phyloP scores from a whole-genome alignment of 2,797 vertebrate genomes.

The Paramormyrops hopkinsi region DNA sequence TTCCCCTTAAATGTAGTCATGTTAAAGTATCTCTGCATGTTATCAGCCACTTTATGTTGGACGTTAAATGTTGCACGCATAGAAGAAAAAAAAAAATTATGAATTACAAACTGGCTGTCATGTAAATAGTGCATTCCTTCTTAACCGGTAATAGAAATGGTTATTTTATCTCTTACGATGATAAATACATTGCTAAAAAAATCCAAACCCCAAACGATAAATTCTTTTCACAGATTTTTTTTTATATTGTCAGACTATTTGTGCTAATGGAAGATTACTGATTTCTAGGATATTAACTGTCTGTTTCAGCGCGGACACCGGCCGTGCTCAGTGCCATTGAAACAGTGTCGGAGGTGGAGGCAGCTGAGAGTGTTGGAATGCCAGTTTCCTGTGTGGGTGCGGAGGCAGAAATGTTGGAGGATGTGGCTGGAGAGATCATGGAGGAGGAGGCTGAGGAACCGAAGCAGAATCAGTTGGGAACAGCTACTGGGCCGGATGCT shows the following conservation, averaged over 20 bases:
- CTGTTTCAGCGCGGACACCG: constrained; percentile 54
- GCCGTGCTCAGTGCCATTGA: constrained; percentile 7
- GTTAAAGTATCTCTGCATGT: neutral
- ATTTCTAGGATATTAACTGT: constrained; percentile 55
- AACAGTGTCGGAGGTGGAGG: neutral
- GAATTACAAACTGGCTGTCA: neutral
- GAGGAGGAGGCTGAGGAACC: neutral
- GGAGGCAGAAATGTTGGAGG: neutral
- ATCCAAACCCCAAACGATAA: neutral
- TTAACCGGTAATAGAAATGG: neutral
- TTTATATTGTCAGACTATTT: neutral
- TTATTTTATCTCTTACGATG: neutral
- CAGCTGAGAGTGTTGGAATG: constrained; percentile 21
- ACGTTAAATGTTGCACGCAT: neutral
- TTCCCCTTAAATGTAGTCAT: neutral
- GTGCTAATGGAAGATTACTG: constrained; percentile 37
- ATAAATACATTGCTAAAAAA: neutral
- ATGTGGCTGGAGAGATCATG: constrained; percentile 22
- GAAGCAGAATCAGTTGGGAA: neutral
- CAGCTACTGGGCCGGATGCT: constrained; percentile 14
- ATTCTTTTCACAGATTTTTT: neutral
- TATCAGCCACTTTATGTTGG: neutral
- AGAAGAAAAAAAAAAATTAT: neutral
- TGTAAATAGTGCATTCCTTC: neutral
- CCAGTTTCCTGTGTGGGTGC: constrained; percentile 45